Percentiles rank a stretch among this genome's conserved stretches.
Conservation (phyloP, 2,888 invertebrate species). For the Danaus chrysippus region DNA sequence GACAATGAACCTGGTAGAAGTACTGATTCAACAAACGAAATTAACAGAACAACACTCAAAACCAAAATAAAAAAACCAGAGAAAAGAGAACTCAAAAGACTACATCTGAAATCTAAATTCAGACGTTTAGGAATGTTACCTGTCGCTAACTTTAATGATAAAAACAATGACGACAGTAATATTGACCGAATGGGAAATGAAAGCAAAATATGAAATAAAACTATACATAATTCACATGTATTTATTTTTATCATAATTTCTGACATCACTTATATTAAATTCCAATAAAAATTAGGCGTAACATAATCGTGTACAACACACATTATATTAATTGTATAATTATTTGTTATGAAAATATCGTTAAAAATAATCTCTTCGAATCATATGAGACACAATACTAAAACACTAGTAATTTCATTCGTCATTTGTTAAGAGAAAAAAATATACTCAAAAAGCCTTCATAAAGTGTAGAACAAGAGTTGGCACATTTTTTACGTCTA, state of each 20-base stretch:
- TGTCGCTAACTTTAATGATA: conserved; percentile 44
- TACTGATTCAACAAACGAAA: neutral
- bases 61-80: conserved; percentile 24
- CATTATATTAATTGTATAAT: neutral
- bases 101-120: conserved; percentile 45
- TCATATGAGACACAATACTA: neutral
- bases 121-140: conserved; percentile 48
- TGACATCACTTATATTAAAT: neutral
- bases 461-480: neutral
- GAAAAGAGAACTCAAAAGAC: conserved; percentile 40
- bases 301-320: neutral
- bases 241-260: conserved; percentile 1
- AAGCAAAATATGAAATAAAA: neutral
- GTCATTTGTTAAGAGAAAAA: neutral
- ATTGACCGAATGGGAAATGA: neutral
- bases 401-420: neutral
- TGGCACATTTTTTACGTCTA: neutral
- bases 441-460: neutral
- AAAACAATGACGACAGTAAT: conserved; percentile 15
- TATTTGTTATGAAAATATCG: neutral
- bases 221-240: neutral
- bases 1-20: neutral
- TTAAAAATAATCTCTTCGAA: neutral
- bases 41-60: conserved; percentile 1
- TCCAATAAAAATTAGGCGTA: neutral